These are phyloP conservation scores for Melitaea athalia DNA, from an alignment of 2,888 invertebrate species.

Conservation along the genomic window DNA sequence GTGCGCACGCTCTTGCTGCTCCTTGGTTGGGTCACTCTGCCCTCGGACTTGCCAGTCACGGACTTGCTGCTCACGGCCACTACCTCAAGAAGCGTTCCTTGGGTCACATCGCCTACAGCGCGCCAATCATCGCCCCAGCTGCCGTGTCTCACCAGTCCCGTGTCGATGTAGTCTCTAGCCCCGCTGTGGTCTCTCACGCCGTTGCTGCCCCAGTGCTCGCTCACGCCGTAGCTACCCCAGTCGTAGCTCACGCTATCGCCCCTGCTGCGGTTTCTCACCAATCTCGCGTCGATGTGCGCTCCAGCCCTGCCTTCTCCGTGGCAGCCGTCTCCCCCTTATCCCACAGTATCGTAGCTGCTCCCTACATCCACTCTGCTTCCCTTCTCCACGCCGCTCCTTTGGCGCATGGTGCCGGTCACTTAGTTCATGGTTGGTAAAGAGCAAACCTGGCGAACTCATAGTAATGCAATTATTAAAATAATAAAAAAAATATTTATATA, in stretches of 20 bases:
- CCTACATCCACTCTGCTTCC: slow-evolving; percentile 39
- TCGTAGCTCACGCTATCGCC: slow-evolving; percentile 37
- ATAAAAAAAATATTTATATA: slow-evolving; percentile 36
- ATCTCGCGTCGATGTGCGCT: slow-evolving; percentile 60
- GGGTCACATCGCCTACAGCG: slow-evolving; percentile 47
- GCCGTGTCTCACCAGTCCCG: slow-evolving; percentile 80
- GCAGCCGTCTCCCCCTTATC: slow-evolving; percentile 46
- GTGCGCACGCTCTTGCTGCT: slow-evolving; percentile 31
- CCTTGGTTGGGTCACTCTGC: slow-evolving; percentile 29
- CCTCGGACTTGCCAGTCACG: slow-evolving; percentile 31
- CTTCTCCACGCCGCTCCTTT: slow-evolving; percentile 59
- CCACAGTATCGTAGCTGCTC: slow-evolving; percentile 51
- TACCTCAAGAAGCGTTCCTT: slow-evolving; percentile 49
- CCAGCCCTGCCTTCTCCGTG: slow-evolving; percentile 53
- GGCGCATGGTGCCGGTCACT: slow-evolving; percentile 44
- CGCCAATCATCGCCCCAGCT: slow-evolving; percentile 63
- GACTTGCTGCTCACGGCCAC: slow-evolving; percentile 43
- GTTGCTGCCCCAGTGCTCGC: slow-evolving; percentile 47
- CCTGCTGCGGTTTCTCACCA: slow-evolving; percentile 63
- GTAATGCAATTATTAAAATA: slow-evolving; percentile 42
- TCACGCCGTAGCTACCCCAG: slow-evolving; percentile 51
- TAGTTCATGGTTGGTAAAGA: slow-evolving; percentile 67
- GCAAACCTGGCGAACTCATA: slow-evolving; percentile 64
- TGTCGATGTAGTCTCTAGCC: slow-evolving; percentile 55
- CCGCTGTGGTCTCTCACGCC: slow-evolving; percentile 44